phyloP scores from a whole-genome alignment of 2,797 vertebrate genomes.

The Trachops cirrhosus region DNA sequence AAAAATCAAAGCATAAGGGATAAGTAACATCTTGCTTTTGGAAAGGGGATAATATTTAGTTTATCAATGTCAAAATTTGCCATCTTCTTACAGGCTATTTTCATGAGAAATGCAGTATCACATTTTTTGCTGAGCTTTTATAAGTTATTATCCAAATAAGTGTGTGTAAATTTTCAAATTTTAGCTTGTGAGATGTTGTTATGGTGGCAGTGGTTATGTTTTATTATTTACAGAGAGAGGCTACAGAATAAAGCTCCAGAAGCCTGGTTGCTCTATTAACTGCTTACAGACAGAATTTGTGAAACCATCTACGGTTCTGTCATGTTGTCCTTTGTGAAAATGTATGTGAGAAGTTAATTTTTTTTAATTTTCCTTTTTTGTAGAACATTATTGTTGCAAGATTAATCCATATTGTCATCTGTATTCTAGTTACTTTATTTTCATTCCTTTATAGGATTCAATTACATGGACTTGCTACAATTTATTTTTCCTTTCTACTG shows the following conservation, averaged over 20 bases:
- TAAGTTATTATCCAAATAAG: background rate
- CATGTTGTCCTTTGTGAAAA: background rate
- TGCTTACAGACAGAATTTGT: background rate
- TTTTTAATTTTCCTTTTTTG: background rate
- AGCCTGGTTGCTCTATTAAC: background rate
- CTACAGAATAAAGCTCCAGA: background rate
- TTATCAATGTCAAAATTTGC: background rate
- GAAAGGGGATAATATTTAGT: background rate
- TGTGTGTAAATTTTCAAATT: background rate
- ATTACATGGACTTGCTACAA: background rate
- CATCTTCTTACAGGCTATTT: background rate
- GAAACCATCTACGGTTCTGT: background rate
- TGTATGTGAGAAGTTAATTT: background rate
- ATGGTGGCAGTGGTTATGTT: background rate
- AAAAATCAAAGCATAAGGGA: background rate
- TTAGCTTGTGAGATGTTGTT: background rate
- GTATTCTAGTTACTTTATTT: background rate
- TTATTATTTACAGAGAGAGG: background rate
- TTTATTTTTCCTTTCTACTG: background rate
- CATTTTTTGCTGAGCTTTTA: background rate
- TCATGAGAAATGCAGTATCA: background rate
- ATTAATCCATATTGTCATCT: background rate
- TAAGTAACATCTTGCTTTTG: background rate
- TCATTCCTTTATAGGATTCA: background rate
- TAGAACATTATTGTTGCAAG: background rate